Evolutionary conservation across 2,113 vertebrate species (phyloP).

Genomic region (Myrmecophaga tridactyla): DNA sequence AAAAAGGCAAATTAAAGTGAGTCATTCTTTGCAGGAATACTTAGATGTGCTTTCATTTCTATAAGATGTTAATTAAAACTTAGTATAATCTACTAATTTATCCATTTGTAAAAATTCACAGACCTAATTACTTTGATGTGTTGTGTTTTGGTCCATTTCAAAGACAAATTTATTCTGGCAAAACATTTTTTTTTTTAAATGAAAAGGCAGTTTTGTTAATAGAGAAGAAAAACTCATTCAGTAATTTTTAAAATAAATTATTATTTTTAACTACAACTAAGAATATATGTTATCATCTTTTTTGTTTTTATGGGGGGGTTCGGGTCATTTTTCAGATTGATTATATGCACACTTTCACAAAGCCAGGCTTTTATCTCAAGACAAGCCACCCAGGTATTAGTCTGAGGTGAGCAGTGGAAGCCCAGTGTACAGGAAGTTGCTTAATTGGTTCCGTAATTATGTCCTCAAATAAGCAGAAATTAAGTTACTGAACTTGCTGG

Average conservation of each 20-base stretch:
- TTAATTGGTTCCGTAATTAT: too few relatives aligned
- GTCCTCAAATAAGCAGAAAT: not conserved
- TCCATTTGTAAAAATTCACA: not conserved
- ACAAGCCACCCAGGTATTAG: not conserved
- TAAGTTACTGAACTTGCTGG: constrained; percentile 23
- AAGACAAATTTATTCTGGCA: constrained; percentile 24
- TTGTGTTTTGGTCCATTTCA: constrained; percentile 10
- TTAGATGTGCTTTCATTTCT: constrained; percentile 11
- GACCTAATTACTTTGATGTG: constrained; percentile 3
- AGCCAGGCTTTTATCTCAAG: constrained; percentile 21
- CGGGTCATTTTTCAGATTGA: too few relatives aligned
- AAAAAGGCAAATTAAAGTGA: not conserved
- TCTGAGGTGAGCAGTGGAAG: not conserved
- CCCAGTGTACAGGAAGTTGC: too few relatives aligned
- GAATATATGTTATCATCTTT: too few relatives aligned
- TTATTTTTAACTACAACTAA: not conserved
- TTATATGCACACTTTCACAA: too few relatives aligned
- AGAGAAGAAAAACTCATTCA: not conserved
- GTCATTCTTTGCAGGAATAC: not conserved
- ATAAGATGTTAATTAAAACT: constrained; percentile 24
- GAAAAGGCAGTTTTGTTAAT: constrained; percentile 27
- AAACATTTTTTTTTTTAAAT: not conserved
- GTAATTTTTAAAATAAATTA: not conserved
- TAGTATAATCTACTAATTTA: not conserved
- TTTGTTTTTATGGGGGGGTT: too few relatives aligned